phyloP scores from a whole-genome alignment of 1,140 invertebrate genomes.

The Oryzaephilus surinamensis region DNA sequence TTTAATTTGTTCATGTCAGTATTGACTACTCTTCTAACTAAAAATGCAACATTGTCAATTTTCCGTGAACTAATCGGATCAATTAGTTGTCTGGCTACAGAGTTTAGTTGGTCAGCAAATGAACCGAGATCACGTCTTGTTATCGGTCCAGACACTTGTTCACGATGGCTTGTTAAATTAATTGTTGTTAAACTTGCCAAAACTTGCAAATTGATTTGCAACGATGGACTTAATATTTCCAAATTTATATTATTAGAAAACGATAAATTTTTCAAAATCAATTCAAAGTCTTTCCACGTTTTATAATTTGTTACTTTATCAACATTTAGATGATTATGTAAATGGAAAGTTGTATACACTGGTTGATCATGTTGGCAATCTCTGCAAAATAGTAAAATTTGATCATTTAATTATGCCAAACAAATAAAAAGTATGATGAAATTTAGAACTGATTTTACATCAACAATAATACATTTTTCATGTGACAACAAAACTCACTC shows the following conservation, averaged over 20 bases:
- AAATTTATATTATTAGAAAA: conserved; percentile 37
- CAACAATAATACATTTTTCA: background rate
- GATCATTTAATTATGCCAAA: background rate
- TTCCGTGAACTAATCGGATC: conserved; percentile 53
- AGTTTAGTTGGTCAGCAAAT: conserved; percentile 62
- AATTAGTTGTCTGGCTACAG: conserved; percentile 56
- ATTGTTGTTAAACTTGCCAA: conserved; percentile 51
- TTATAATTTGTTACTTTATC: conserved; percentile 43
- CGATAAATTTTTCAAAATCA: conserved; percentile 35
- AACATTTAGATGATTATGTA: conserved; percentile 38
- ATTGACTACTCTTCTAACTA: conserved; percentile 50
- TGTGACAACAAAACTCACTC: conserved; percentile 11
- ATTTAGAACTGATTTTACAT: background rate
- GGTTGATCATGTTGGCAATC: conserved; percentile 58
- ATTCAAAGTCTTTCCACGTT: conserved; percentile 48
- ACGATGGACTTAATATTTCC: conserved; percentile 43
- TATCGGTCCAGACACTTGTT: conserved; percentile 49
- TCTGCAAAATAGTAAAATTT: conserved; percentile 37
- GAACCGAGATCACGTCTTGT: conserved; percentile 59
- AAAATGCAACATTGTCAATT: conserved; percentile 52
- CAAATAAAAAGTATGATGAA: background rate
- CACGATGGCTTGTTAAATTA: conserved; percentile 57
- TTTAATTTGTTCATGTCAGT: conserved; percentile 56
- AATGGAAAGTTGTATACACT: conserved; percentile 58
- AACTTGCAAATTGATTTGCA: conserved; percentile 46